These are phyloP conservation scores for Hycleus cichorii DNA, from an alignment of 1,140 invertebrate genomes.

Conservation along the genomic window DNA sequence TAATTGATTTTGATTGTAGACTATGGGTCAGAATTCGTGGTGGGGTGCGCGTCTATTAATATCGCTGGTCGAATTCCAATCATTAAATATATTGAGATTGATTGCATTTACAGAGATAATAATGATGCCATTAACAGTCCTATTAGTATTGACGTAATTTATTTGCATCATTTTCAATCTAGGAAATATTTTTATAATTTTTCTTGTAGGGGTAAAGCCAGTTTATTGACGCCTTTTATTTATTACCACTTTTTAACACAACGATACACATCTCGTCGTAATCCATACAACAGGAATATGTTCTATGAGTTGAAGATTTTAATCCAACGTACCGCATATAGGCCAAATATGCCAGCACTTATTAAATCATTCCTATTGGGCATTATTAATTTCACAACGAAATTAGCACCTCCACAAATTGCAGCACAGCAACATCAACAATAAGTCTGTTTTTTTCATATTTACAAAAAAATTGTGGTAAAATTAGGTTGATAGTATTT, in stretches of 20 bases:
- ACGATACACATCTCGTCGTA: conserved; percentile 84
- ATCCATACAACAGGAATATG: conserved; percentile 88
- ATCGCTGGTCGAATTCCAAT: conserved; percentile 79
- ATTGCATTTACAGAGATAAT: conserved; percentile 87
- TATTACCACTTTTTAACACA: conserved; percentile 92
- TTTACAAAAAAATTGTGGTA: no score
- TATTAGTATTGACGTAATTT: conserved; percentile 77
- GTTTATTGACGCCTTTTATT: conserved; percentile 80
- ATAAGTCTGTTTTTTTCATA: background rate
- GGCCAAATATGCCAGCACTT: conserved; percentile 54
- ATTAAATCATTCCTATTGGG: conserved; percentile 47
- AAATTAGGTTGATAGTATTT: no score
- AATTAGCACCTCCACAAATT: conserved; percentile 53
- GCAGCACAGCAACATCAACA: conserved; percentile 19
- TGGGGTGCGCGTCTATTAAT: conserved; percentile 81
- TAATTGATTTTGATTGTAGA: conserved; percentile 50
- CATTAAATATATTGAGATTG: conserved; percentile 76
- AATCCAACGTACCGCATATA: conserved; percentile 52
- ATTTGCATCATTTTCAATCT: conserved; percentile 39
- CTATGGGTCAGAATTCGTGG: conserved; percentile 78
- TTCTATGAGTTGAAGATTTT: conserved; percentile 69
- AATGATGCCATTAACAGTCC: conserved; percentile 76
- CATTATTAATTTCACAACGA: conserved; percentile 52
- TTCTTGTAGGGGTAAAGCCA: conserved; percentile 70
- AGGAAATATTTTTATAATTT: background rate